Percentiles rank a stretch among this genome's conserved stretches.
phyloP scores from a whole-genome alignment of 92 coral and sea anemone species.

The Bergia sp. region DNA sequence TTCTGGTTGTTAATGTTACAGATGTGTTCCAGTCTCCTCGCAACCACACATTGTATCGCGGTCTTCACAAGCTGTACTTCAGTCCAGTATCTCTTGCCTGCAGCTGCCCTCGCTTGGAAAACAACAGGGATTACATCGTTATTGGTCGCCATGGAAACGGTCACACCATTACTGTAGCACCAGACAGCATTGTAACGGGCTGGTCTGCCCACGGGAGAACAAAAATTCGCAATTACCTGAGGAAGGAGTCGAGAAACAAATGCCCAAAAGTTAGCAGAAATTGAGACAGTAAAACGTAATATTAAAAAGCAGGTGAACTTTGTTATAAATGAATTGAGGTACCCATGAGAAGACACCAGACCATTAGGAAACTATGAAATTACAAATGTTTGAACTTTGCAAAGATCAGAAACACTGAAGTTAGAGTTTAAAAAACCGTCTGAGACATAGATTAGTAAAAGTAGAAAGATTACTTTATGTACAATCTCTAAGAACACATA shows the following conservation, averaged over 20 bases:
- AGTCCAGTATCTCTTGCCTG: conserved; percentile 23
- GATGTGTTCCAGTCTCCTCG: conserved; percentile 23
- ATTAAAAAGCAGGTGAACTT: not conserved
- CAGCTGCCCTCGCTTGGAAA: conserved; percentile 36
- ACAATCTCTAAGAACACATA: not conserved
- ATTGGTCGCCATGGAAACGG: conserved; percentile 31
- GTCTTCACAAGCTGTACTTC: conserved; percentile 31
- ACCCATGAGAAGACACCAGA: no score
- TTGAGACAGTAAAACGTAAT: not conserved
- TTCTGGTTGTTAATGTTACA: conserved; percentile 27
- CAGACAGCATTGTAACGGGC: conserved; percentile 26
- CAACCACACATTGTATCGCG: conserved; percentile 9
- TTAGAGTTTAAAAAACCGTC: no score
- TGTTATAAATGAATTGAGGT: not conserved
- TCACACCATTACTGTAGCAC: not conserved
- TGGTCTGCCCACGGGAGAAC: conserved; percentile 24
- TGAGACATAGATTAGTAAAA: no score
- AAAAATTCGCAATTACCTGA: conserved; percentile 23
- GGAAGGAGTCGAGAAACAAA: conserved; percentile 10
- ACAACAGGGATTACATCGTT: conserved; percentile 25
- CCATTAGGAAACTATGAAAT: no score
- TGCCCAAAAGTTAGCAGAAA: conserved; percentile 13
- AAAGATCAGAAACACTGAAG: no score
- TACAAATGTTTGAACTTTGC: no score
- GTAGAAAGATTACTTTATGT: no score